Evolutionary conservation across 2,888 invertebrate genomes (phyloP), one percentile per base, ranked within the genome.

Genomic region (Ormyrus thymus): DNA sequence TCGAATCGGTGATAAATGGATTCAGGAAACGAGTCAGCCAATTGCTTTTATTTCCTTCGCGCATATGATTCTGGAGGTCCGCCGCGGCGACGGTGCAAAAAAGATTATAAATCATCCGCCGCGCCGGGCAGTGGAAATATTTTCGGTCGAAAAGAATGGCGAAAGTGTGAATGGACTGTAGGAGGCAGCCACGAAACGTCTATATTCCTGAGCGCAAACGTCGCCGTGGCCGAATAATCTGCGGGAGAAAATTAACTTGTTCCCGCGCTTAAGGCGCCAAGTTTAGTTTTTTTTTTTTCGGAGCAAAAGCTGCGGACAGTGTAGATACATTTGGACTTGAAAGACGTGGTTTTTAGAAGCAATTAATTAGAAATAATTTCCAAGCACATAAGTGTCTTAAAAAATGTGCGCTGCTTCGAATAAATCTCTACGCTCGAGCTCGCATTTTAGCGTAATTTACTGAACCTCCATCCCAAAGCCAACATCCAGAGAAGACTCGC

Each of bases 1-100:
- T 70, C 74, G 59, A 75, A 70, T 1, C 7, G 29, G 70, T 79
- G 74, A 79, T 79, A 75, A 79, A 79, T 79, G 78, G 58, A 46
- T 74, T 48, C 45, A 70, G 69, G 69, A 79, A 70, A 70, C 74
- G 58, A 62, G 55, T 68, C 78, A 56, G 56, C 68, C 61, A 29
- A 62, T 70, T 58, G 76, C 46, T 66, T 78, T 56, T 58, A 9
- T 46, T 48, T 61, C 56, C 13, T 55, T 53, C 55, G 9, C 6
- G 46, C 4, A 45, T 58, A 11, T 45, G 43, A 15, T 7, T 8
- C 29, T 10, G 9, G n/a, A n/a, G 1, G 8, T 6, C 9, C 3
- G 29, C 29, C 55, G 74, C 74, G 70, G 74, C 74, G 74, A 79
- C 53, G n/a, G 74, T 59, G 74, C 78, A 65, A 75, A 75, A 77